Base-by-base conservation (phyloP, 2,888 invertebrate species). In the Rhamnusium bicolor region DNA sequence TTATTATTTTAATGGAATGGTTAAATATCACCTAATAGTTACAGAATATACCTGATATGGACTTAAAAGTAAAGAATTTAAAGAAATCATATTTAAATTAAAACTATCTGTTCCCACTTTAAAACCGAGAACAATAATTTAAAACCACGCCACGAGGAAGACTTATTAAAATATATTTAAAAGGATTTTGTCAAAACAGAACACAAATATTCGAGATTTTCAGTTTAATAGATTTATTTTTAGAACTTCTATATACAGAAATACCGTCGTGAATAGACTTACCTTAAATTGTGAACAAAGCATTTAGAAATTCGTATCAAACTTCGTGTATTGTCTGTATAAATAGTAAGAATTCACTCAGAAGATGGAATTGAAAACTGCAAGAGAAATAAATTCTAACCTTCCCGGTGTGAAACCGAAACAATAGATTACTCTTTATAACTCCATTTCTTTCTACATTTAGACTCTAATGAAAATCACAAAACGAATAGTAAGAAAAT, bases 381-480 rank as follows among this genome's bases (percentile, higher is more conserved):
- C 21, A 58, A 24, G 56, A 24, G 8, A 71, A 71, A 66, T 71
- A 58, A 71, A 71, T 71, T 62, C 32, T 49, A 19, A 49, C 47
- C 65, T 69, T 65, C 68, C 53, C 56, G 56, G 69, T 63, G 65
- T 68, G 66, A 70, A 76, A 73, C 72, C 73, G 62, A 73, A 73
- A 71, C 71, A 76, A 76, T 74, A 76, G 73, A 70, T 76, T 76
- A 74, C 71, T 73, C 78, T 76, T 76, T 66, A 67, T 70, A 62
- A 49, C 49, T 65, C 68, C 68, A 54, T 69, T 76, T 74, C 74
- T 75, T 76, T 78, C 69, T 69, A 58, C 71, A 58, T 67, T 74
- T 72, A 69, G 74, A 75, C 73, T 74, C 66, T 79, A 79, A 79
- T 77, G 79, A 77, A 76, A 77, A 74, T 77, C 73, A 66, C 76